phyloP scores from a whole-genome alignment of 2,797 vertebrate species.

The Lagodon rhomboides region DNA sequence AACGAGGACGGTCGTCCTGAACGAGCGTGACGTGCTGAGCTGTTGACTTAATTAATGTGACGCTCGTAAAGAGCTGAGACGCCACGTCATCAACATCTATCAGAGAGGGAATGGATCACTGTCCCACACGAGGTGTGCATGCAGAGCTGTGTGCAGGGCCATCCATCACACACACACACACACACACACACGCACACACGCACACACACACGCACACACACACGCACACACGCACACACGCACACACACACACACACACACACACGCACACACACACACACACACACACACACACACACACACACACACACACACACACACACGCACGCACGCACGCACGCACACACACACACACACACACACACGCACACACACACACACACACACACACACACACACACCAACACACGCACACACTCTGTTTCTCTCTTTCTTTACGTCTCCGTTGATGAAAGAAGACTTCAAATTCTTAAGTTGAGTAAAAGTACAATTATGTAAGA shows the following conservation, averaged over 20 bases:
- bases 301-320: conserved; percentile 77
- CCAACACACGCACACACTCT: conserved; percentile 49
- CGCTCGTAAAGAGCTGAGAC: conserved; percentile 24
- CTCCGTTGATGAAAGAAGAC: no score
- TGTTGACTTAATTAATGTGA: conserved; percentile 37
- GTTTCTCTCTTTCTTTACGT: no score
- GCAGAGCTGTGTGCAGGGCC: conserved; percentile 30
- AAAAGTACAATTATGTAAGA: no score
- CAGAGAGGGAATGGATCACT: conserved; percentile 14
- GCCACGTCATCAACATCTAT: background rate
- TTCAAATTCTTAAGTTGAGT: no score
- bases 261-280: background rate
- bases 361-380: background rate
- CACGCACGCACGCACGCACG: conserved; percentile 52
- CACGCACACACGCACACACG: background rate
- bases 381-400: conserved; percentile 73
- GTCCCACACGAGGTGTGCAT: background rate
- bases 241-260: background rate
- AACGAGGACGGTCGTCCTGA: background rate
- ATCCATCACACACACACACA: conserved; percentile 63
- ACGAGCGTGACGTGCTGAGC: conserved; percentile 1
- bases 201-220: conserved; percentile 67
- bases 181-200: conserved; percentile 66
- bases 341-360: conserved; percentile 47
- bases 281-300: background rate